phyloP scores from a whole-genome alignment of 2,888 invertebrate genomes.

The Nyleta sp. region DNA sequence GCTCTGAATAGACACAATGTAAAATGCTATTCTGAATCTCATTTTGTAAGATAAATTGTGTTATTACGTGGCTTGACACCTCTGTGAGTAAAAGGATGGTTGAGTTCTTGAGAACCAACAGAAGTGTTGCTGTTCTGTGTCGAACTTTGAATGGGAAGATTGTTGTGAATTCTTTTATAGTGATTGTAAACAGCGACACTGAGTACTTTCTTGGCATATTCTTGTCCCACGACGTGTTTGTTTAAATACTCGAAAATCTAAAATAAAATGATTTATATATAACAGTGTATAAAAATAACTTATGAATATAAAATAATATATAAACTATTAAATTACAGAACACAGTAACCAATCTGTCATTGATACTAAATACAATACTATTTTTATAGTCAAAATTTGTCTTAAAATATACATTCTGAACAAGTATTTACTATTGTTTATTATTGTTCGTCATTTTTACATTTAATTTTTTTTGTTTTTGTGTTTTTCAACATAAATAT shows the following conservation, averaged over 20 bases:
- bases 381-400: too few relatives aligned
- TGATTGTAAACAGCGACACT: constrained; percentile 99
- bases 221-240: constrained; percentile 98
- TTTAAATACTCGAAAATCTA: constrained; percentile 97
- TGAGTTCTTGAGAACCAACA: constrained; percentile 85
- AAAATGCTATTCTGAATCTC: background rate
- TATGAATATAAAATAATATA: background rate
- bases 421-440: too few relatives aligned
- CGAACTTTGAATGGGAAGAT: constrained; percentile 85
- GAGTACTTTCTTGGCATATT: constrained; percentile 98
- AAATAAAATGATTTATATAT: constrained; percentile 46
- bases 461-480: too few relatives aligned
- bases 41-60: constrained; percentile 14
- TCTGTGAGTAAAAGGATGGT: constrained; percentile 88
- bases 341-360: too few relatives aligned
- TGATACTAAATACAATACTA: too few relatives aligned
- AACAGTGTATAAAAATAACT: background rate
- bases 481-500: too few relatives aligned
- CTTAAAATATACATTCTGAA: too few relatives aligned
- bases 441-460: too few relatives aligned
- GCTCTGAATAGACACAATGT: too few relatives aligned
- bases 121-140: constrained; percentile 76
- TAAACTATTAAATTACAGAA: too few relatives aligned
- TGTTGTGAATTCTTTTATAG: constrained; percentile 98
- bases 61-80: constrained; percentile 84